Evolutionary conservation across 2,113 vertebrate species (phyloP).

Genomic region (Coreoperca whiteheadi): DNA sequence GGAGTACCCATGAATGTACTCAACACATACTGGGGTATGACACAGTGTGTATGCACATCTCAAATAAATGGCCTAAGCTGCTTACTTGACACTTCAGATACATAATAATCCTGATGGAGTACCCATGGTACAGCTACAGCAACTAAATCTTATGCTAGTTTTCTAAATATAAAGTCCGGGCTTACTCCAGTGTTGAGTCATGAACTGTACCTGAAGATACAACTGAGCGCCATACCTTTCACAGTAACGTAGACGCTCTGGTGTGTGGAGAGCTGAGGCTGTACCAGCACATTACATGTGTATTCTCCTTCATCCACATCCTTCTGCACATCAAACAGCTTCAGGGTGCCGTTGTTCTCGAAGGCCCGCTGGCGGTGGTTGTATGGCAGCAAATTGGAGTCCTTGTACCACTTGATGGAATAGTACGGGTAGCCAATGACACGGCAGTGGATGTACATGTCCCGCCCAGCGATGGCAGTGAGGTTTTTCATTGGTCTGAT

Average conservation of each 20-base stretch:
- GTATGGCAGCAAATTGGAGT: slow-evolving; percentile 96
- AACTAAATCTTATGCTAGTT: not conserved
- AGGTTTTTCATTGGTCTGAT: slow-evolving; percentile 99
- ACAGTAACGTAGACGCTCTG: slow-evolving; percentile 97
- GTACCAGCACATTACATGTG: slow-evolving; percentile 94
- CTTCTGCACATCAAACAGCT: slow-evolving; percentile 97
- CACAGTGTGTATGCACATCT: not conserved
- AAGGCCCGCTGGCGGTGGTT: slow-evolving; percentile 99
- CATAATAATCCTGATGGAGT: slow-evolving; percentile 6
- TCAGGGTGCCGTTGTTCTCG: slow-evolving; percentile 96
- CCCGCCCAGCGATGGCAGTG: slow-evolving; percentile 97
- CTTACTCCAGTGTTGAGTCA: not conserved
- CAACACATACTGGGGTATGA: not conserved
- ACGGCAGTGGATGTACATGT: slow-evolving; percentile 98
- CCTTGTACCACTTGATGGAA: slow-evolving; percentile 99
- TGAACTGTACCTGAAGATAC: not conserved
- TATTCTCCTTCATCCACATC: slow-evolving; percentile 96
- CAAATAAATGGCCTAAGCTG: slow-evolving; percentile 11
- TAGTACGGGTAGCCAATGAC: slow-evolving; percentile 99
- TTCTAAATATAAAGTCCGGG: not conserved
- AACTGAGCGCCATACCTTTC: slow-evolving; percentile 89
- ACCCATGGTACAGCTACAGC: not conserved
- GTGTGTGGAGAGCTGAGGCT: slow-evolving; percentile 96
- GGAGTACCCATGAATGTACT: slow-evolving; percentile 6
- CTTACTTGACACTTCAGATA: slow-evolving; percentile 13